Evolutionary conservation across 2,797 vertebrate species (phyloP), one percentile per base, ranked within the genome.

Genomic region (Sebastes cheni): DNA sequence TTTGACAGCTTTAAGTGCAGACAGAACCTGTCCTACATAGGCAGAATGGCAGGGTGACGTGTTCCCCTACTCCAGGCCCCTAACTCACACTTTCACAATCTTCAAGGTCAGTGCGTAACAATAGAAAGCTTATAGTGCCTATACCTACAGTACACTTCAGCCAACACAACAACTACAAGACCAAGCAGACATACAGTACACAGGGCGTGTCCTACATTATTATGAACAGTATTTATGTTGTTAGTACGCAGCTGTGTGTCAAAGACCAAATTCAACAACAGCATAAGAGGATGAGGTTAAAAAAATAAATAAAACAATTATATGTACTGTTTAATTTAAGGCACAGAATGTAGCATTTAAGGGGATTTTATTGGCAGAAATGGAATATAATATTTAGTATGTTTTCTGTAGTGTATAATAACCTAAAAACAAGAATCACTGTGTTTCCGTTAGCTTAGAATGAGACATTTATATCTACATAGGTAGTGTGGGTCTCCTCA

Each of bases 71-170:
- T 60, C 65, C 56, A 64, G 86, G 78, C 81, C 82, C 74, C 82
- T 36, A 66, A 72, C 68, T 74, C 58, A 72, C 67, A 76, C 88
- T 83, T 82, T 79, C 56, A 77, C 83, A 84, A 83, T 83, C 81
- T 77, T 88, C 73, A 84, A 86, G 86, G 82, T 88, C 88, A 81
- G 77, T 89, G 85, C 84, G 72, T 86, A 89, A 72, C 61, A 89
- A 86, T 36, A 88, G 81, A 75, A 76, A 67, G 76, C 65, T 59
- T 69, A 42, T 8, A 60, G 30, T 58, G 59, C n/a, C 30, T 36
- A 46, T 46, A 69, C 55, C 27, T 67, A 61, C 32, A 72, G 54
- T 69, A n/a, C 54, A 60, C 58, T 55, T 68, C 42, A 70, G 36
- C 67, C 78, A 64, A 18, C 54, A 72, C 22, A 71, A 71, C 22